Percentiles rank a stretch among this genome's conserved stretches.
Evolutionary conservation across 2,888 invertebrate genomes (phyloP).

Genomic region (Sinotaia quadrata): DNA sequence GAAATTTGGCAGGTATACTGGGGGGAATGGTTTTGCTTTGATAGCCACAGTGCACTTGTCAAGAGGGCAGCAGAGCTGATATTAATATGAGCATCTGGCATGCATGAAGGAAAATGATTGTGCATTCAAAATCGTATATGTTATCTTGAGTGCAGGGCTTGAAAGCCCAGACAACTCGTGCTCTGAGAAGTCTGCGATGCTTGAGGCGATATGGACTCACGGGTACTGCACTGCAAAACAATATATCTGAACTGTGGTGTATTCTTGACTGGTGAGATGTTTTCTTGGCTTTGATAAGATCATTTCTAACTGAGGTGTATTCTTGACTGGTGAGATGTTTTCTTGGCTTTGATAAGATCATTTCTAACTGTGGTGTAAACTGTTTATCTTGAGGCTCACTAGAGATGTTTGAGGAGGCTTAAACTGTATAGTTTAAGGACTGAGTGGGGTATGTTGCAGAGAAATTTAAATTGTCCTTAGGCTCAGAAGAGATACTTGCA

Average conservation of each 20-base stretch:
- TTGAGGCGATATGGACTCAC: conserved; percentile 63
- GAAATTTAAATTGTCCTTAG: background rate
- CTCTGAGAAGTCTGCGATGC: conserved; percentile 56
- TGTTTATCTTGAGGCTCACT: too few species aligned
- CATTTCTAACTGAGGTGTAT: background rate
- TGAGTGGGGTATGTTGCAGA: background rate
- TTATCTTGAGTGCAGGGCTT: conserved; percentile 46
- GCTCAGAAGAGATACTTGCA: too few species aligned
- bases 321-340: conserved; percentile 61
- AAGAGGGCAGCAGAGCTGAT: too few species aligned
- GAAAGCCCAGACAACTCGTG: conserved; percentile 61
- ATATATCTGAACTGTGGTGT: conserved; percentile 66
- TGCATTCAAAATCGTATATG: too few species aligned
- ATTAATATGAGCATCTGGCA: too few species aligned
- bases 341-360: background rate
- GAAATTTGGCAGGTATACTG: too few species aligned
- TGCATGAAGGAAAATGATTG: too few species aligned
- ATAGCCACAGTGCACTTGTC: too few species aligned
- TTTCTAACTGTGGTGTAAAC: background rate
- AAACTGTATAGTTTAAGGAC: too few species aligned
- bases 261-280: conserved; percentile 64
- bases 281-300: background rate
- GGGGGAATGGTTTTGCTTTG: too few species aligned
- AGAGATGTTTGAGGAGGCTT: too few species aligned
- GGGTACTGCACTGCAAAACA: conserved; percentile 69